phyloP scores from a whole-genome alignment of 2,888 invertebrate species.

The Miltochrista miniata region DNA sequence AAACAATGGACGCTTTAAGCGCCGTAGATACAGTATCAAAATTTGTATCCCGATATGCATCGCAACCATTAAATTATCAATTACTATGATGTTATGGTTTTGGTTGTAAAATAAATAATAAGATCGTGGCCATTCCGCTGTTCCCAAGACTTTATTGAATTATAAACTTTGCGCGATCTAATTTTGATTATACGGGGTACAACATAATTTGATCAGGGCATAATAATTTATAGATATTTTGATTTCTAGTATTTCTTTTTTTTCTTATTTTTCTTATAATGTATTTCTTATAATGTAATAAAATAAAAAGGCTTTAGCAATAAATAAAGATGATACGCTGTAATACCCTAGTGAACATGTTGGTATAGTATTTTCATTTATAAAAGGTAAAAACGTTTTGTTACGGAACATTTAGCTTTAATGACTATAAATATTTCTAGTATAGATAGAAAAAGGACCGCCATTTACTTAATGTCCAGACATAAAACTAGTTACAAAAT shows the following conservation, averaged over 20 bases:
- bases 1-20: constrained; percentile 5
- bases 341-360: no score
- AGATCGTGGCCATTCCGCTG: constrained; percentile 39
- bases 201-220: constrained; percentile 19
- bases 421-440: no score
- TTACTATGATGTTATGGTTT: constrained; percentile 37
- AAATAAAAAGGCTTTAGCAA: no score
- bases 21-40: constrained; percentile 5
- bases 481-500: neutral
- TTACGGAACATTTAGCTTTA: no score
- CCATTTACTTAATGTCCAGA: neutral
- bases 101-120: constrained; percentile 54
- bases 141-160: constrained; percentile 57
- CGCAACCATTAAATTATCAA: constrained; percentile 44
- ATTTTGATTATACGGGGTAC: constrained; percentile 35
- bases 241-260: no score
- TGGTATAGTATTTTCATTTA: no score
- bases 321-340: no score
- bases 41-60: constrained; percentile 37
- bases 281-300: no score
- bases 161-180: constrained; percentile 55
- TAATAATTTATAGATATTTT: neutral
- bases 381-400: no score
- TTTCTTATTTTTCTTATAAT: no score
- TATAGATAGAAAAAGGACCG: neutral